phyloP scores from a whole-genome alignment of 1,140 invertebrate genomes.

The Augochlora pura region DNA sequence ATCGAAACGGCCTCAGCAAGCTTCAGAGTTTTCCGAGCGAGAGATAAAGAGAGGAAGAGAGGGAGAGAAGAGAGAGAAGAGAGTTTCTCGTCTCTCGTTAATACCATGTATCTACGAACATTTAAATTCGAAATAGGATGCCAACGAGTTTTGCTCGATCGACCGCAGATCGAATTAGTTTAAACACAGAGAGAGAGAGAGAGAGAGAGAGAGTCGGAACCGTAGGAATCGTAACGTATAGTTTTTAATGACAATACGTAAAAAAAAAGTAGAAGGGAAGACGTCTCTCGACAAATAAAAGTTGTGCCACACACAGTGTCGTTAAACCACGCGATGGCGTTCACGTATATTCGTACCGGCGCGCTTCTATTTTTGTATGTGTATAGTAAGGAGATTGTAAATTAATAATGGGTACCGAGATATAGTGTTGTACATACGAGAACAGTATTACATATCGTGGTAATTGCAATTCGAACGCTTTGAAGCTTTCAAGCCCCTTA shows the following conservation, averaged over 20 bases:
- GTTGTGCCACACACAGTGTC: neutral
- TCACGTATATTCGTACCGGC: conserved; percentile 28
- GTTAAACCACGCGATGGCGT: neutral
- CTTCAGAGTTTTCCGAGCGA: conserved; percentile 1
- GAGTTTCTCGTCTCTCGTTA: too few relatives aligned
- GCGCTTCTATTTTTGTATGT: conserved; percentile 45
- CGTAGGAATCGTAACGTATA: conserved; percentile 28
- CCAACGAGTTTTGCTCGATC: conserved; percentile 16
- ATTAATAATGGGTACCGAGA: conserved; percentile 9
- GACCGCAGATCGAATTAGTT: conserved; percentile 8
- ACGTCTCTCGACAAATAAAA: too few relatives aligned
- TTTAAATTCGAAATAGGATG: conserved; percentile 13
- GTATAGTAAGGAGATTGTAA: conserved; percentile 39
- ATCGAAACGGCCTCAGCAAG: neutral
- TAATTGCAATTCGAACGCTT: conserved; percentile 15
- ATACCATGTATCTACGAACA: conserved; percentile 14
- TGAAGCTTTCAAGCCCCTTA: neutral
- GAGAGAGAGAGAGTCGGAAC: too few relatives aligned
- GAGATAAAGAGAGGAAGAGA: too few relatives aligned
- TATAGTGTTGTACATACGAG: conserved; percentile 27
- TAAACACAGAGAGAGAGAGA: too few relatives aligned
- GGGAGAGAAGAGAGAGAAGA: too few relatives aligned
- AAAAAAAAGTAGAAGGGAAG: neutral
- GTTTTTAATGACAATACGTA: conserved; percentile 47
- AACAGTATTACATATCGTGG: conserved; percentile 16